Percentiles rank a stretch among this genome's conserved stretches.
These are phyloP conservation scores for Basileuterus tristriatus DNA, from an alignment of 2,797 vertebrate genomes.

Conservation along the genomic window DNA sequence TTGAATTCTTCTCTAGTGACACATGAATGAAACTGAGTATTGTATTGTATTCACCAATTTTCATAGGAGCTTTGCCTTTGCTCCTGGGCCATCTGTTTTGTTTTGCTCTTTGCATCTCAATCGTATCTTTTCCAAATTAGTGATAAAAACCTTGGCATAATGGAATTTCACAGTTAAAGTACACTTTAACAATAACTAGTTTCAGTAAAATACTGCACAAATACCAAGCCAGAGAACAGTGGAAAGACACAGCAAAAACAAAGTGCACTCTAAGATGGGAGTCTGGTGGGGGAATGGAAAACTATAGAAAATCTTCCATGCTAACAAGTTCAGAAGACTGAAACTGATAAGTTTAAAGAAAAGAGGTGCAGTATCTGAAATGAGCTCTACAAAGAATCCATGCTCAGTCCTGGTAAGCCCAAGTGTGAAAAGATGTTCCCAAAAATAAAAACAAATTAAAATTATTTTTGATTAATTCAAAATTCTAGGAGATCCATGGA, in stretches of 20 bases:
- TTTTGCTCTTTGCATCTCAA: not conserved
- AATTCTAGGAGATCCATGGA: not conserved
- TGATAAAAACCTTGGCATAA: not conserved
- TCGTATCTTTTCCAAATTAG: not conserved
- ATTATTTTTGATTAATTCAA: not conserved
- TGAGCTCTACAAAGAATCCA: not conserved
- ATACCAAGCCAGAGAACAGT: not conserved
- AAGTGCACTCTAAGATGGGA: not conserved
- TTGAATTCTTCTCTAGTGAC: conserved; percentile 25
- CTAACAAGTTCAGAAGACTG: not conserved
- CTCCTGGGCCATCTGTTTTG: conserved; percentile 26
- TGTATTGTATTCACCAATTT: conserved; percentile 12
- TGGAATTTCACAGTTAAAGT: not conserved
- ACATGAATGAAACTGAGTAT: conserved; percentile 41
- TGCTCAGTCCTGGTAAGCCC: not conserved
- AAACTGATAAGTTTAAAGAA: not conserved
- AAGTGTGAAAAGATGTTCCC: not conserved
- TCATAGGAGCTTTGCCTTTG: conserved; percentile 21
- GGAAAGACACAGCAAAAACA: not conserved
- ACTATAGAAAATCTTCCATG: not conserved
- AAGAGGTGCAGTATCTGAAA: not conserved
- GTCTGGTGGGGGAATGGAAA: not conserved
- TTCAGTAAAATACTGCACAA: not conserved
- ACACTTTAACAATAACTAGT: not conserved
- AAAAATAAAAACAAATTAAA: not conserved